phyloP scores from a whole-genome alignment of 1,140 invertebrate species.

The Drosophila orena region DNA sequence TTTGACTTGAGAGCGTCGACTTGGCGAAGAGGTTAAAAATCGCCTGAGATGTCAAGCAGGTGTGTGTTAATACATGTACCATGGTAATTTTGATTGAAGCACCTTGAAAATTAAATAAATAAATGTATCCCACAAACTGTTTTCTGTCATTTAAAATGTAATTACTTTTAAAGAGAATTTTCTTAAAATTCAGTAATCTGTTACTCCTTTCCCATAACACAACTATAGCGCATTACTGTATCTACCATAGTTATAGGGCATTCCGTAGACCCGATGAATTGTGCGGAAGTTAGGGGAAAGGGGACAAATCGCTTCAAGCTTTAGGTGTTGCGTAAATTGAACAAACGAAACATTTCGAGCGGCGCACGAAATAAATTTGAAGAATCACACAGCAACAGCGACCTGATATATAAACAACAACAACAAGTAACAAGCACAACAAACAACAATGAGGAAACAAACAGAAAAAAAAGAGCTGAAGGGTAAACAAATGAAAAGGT shows the following conservation, averaged over 20 bases:
- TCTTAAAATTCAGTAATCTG: background rate
- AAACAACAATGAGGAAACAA: slow-evolving; percentile 33
- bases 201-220: background rate
- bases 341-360: slow-evolving; percentile 58
- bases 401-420: too few species aligned
- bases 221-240: slow-evolving; percentile 4
- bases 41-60: background rate
- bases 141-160: too few species aligned
- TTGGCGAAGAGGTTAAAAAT: slow-evolving; percentile 1
- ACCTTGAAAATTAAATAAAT: background rate
- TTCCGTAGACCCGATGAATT: background rate
- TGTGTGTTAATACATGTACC: background rate
- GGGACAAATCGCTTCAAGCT: slow-evolving; percentile 11
- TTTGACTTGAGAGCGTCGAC: background rate
- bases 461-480: slow-evolving; percentile 5
- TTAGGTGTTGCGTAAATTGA: slow-evolving; percentile 45
- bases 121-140: too few species aligned
- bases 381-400: slow-evolving; percentile 36
- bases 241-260: slow-evolving; percentile 7
- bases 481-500: slow-evolving; percentile 53
- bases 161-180: background rate
- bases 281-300: background rate
- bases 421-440: slow-evolving; percentile 18
- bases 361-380: slow-evolving; percentile 62
- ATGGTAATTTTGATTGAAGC: slow-evolving; percentile 1